Conservation (phyloP, 2,113 vertebrate species). For the Caranx melampygus region DNA sequence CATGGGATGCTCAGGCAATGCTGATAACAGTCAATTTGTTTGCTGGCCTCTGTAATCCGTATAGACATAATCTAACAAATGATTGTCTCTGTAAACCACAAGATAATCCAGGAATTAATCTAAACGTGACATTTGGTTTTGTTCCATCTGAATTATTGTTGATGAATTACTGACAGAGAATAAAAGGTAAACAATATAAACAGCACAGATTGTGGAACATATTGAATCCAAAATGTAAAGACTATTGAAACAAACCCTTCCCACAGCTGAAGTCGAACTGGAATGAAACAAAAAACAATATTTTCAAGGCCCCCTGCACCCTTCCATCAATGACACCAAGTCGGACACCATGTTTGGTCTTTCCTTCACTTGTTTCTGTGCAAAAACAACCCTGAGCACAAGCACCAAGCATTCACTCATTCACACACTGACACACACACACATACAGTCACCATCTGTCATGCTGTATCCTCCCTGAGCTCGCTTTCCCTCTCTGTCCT, state of each 20-base stretch:
- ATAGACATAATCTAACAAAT: conserved; percentile 44
- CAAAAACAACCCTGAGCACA: conserved; percentile 61
- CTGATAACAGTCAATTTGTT: not conserved
- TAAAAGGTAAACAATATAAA: not conserved
- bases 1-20: conserved; percentile 13
- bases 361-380: conserved; percentile 53
- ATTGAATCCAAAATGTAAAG: not conserved
- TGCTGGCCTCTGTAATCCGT: conserved; percentile 22
- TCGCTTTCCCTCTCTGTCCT: conserved; percentile 59
- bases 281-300: conserved; percentile 21
- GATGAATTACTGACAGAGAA: conserved; percentile 1
- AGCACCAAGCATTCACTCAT: conserved; percentile 56
- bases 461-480: conserved; percentile 62
- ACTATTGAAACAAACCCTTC: conserved; percentile 4
- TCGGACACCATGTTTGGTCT: conserved; percentile 41
- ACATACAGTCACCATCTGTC: conserved; percentile 73
- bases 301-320: conserved; percentile 12
- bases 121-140: conserved; percentile 47
- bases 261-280: conserved; percentile 2
- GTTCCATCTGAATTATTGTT: conserved; percentile 46
- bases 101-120: conserved; percentile 54
- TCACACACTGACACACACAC: conserved; percentile 72
- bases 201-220: not conserved
- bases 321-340: not conserved
- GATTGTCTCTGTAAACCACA: conserved; percentile 32